Evolutionary conservation across 2,888 invertebrate species (phyloP).

Genomic region (Drosophila seclusa): DNA sequence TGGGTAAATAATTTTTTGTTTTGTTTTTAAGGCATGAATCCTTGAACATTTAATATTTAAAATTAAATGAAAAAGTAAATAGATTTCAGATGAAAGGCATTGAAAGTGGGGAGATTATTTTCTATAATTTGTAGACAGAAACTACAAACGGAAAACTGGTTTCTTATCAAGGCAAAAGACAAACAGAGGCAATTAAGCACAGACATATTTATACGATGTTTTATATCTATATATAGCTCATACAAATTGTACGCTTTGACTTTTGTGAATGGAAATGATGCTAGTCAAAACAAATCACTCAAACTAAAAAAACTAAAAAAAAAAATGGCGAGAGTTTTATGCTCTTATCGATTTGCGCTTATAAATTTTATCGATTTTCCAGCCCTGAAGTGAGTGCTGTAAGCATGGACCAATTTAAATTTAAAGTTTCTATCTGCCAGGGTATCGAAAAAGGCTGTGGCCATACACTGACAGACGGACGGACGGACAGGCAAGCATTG

Average conservation of each 20-base stretch:
- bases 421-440: not conserved
- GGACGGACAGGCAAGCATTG: not conserved
- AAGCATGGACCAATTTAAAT: not conserved
- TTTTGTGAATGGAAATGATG: not conserved
- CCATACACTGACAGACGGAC: not conserved
- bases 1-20: not conserved
- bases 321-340: not conserved
- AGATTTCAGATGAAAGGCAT: not conserved
- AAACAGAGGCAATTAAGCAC: not conserved
- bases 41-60: not conserved
- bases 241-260: not conserved
- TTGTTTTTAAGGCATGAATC: not conserved
- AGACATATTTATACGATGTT: not conserved
- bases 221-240: not conserved
- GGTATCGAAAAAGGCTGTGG: not conserved
- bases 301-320: too few relatives aligned
- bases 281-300: not conserved
- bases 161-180: constrained; percentile 1
- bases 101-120: not conserved
- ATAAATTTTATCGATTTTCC: not conserved
- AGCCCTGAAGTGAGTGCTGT: not conserved
- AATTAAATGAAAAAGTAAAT: not conserved
- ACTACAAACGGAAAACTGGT: not conserved
- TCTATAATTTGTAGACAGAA: not conserved
- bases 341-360: not conserved